phyloP scores from a whole-genome alignment of 2,113 vertebrate genomes.

The Cochlearius cochlearius region DNA sequence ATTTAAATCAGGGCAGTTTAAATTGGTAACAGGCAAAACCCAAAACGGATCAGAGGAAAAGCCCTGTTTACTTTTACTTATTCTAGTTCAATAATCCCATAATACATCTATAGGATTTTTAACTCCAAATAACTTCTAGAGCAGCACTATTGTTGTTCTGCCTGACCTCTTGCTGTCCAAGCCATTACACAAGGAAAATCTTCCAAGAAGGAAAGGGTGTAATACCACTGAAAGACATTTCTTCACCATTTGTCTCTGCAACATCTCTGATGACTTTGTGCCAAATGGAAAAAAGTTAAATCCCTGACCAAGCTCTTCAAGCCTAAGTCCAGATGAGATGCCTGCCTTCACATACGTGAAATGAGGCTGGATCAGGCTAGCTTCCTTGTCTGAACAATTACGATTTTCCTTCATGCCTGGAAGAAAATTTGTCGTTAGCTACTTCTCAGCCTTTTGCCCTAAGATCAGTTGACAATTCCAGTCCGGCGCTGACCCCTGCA shows the following conservation, averaged over 20 bases:
- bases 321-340: neutral
- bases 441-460: neutral
- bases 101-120: neutral
- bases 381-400: neutral
- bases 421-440: neutral
- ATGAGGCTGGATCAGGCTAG: neutral
- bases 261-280: neutral
- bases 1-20: conserved; percentile 20
- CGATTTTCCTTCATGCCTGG: neutral
- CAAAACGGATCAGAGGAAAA: neutral
- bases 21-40: conserved; percentile 11
- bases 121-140: neutral
- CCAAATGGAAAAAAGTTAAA: conserved; percentile 44
- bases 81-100: neutral
- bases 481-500: neutral
- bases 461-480: neutral
- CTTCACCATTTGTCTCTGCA: neutral
- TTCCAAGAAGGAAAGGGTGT: neutral
- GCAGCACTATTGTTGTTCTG: neutral
- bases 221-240: neutral
- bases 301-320: neutral
- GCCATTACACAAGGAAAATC: neutral
- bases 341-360: neutral
- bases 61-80: neutral
- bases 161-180: neutral